Evolutionary conservation across 2,888 invertebrate species (phyloP).

Genomic region (Tipula helvola): DNA sequence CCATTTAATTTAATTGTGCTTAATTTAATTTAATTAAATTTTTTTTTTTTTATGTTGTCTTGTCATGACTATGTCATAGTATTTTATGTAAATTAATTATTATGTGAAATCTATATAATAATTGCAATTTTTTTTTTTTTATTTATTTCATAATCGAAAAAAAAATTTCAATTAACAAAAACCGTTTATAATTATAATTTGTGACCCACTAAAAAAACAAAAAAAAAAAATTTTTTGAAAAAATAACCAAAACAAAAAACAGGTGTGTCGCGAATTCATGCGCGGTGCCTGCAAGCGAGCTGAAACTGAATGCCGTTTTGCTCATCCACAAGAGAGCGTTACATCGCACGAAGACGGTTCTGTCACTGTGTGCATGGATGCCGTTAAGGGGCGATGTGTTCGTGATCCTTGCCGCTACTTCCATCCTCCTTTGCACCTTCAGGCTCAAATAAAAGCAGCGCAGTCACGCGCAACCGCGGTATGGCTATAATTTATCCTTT

Average conservation of each 20-base stretch:
- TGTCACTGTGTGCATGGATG: slow-evolving; percentile 99
- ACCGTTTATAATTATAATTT: slow-evolving; percentile 5
- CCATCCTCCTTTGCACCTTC: slow-evolving; percentile 99
- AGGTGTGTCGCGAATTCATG: slow-evolving; percentile 98
- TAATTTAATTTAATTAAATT: neutral
- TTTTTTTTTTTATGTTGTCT: slow-evolving; percentile 4
- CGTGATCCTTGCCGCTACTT: slow-evolving; percentile 99
- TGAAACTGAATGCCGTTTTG: slow-evolving; percentile 97
- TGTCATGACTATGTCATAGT: neutral
- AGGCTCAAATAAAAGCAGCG: slow-evolving; percentile 97
- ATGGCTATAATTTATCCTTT: slow-evolving; percentile 36
- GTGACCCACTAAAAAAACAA: neutral
- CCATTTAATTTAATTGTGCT: neutral
- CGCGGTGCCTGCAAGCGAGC: slow-evolving; percentile 97
- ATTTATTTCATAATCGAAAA: neutral
- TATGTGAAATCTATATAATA: neutral
- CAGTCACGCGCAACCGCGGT: slow-evolving; percentile 86
- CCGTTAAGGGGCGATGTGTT: slow-evolving; percentile 97
- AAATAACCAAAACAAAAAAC: slow-evolving; percentile 29
- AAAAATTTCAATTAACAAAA: neutral
- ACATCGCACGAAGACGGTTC: slow-evolving; percentile 95
- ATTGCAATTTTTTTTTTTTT: neutral
- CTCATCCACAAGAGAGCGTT: slow-evolving; percentile 95
- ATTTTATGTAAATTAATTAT: neutral
- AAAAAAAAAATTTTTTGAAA: slow-evolving; percentile 12